A percentile compares a stretch with the other conserved stretches of the same genome.
These are phyloP conservation scores for Rissa tridactyla DNA, from an alignment of 2,113 vertebrate species.

Conservation along the genomic window DNA sequence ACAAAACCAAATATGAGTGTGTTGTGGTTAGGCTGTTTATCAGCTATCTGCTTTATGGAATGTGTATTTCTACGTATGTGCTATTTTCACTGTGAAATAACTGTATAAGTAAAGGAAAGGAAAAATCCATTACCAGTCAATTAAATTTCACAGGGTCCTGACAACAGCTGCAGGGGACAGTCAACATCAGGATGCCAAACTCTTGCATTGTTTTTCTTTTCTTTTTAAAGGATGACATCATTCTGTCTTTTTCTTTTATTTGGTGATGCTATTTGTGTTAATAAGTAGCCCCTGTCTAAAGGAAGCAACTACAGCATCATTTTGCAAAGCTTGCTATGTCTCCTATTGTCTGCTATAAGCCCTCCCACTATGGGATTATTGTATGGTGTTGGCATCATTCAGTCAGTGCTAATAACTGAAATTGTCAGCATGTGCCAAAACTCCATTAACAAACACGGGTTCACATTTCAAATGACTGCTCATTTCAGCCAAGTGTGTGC, in stretches of 20 bases:
- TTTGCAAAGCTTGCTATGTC: not conserved
- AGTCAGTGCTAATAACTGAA: not conserved
- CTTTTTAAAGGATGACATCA: not conserved
- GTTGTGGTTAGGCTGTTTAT: constrained; percentile 21
- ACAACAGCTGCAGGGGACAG: not conserved
- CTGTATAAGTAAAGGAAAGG: not conserved
- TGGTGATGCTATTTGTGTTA: not conserved
- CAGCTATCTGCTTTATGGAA: not conserved
- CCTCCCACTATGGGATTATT: not conserved
- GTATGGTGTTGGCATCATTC: not conserved
- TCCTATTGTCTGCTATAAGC: not conserved
- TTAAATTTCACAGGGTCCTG: not conserved
- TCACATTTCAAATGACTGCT: not conserved
- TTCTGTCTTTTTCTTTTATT: not conserved
- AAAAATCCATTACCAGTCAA: not conserved
- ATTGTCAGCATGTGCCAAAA: not conserved
- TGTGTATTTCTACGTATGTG: not conserved
- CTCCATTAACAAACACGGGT: not conserved
- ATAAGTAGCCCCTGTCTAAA: not conserved
- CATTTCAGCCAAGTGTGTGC: not conserved
- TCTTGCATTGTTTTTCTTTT: not conserved
- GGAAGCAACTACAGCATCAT: not conserved
- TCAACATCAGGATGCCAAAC: not conserved
- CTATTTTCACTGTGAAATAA: not conserved
- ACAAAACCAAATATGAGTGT: not conserved